Evolutionary conservation across 2,113 vertebrate species (phyloP).

Genomic region (Indri indri): DNA sequence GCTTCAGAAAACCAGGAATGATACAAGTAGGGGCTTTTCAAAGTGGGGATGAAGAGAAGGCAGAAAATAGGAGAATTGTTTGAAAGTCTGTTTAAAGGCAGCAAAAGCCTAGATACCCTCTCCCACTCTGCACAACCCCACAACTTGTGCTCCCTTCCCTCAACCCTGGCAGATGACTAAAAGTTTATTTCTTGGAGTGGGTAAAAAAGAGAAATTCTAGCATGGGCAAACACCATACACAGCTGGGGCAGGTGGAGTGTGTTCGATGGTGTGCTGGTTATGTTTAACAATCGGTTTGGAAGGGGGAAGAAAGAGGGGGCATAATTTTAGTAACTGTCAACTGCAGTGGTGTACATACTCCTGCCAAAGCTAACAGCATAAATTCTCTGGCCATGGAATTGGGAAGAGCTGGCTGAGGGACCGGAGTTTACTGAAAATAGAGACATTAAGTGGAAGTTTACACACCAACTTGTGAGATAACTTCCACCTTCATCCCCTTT

Average conservation of each 20-base stretch:
- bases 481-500: not conserved
- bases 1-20: not conserved
- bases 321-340: not conserved
- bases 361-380: not conserved
- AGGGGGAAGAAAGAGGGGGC: not conserved
- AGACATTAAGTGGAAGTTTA: not conserved
- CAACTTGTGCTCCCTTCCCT: not conserved
- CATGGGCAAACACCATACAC: not conserved
- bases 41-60: not conserved
- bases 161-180: not conserved
- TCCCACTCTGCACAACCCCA: not conserved
- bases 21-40: not conserved
- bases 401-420: not conserved
- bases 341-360: not conserved
- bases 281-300: not conserved
- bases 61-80: not conserved
- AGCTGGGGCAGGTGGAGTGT: not conserved
- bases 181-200: not conserved
- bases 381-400: not conserved
- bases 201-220: not conserved
- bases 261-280: not conserved
- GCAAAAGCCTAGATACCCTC: not conserved
- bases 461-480: not conserved
- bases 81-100: not conserved
- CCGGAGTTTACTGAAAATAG: not conserved